A percentile compares a stretch with the other conserved stretches of the same genome.
phyloP scores from a whole-genome alignment of 2,797 vertebrate species.

The Girardinus metallicus region DNA sequence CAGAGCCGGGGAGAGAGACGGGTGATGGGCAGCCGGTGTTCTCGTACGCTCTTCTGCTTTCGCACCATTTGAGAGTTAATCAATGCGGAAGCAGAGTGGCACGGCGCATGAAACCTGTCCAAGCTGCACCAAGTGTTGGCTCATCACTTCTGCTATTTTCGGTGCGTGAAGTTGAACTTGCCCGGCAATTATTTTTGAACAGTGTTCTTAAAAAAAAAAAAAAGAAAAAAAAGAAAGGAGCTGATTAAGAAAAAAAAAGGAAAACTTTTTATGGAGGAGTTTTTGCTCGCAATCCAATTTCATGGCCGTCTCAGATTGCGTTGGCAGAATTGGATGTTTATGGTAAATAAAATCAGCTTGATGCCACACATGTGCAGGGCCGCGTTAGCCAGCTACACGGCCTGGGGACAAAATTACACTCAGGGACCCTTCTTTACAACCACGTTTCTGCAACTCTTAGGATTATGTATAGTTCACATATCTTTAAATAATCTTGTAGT shows the following conservation, averaged over 20 bases:
- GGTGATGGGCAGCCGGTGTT: conserved; percentile 33
- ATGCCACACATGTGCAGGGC: conserved; percentile 25
- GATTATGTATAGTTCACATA: not conserved
- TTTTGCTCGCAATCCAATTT: conserved; percentile 20
- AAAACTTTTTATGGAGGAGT: conserved; percentile 24
- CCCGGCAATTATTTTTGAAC: conserved; percentile 41
- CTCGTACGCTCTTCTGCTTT: conserved; percentile 34
- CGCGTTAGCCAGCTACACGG: not conserved
- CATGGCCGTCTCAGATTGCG: conserved; percentile 36
- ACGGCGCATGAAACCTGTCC: conserved; percentile 37
- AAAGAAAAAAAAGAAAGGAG: conserved; percentile 1
- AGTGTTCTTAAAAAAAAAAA: conserved; percentile 35
- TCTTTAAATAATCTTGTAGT: not conserved
- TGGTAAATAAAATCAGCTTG: conserved; percentile 63
- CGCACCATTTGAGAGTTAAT: conserved; percentile 60
- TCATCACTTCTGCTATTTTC: conserved; percentile 54
- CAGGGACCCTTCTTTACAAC: not conserved
- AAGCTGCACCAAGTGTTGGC: conserved; percentile 58
- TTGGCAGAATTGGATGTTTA: conserved; percentile 53
- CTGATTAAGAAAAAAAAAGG: conserved; percentile 44
- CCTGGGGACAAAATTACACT: not conserved
- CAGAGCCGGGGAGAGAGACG: conserved; percentile 6
- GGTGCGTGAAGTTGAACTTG: conserved; percentile 34
- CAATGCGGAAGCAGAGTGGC: conserved; percentile 48
- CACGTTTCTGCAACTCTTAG: not conserved